Evolutionary conservation across 2,113 vertebrate genomes (phyloP).

Genomic region (Mixornis gularis): DNA sequence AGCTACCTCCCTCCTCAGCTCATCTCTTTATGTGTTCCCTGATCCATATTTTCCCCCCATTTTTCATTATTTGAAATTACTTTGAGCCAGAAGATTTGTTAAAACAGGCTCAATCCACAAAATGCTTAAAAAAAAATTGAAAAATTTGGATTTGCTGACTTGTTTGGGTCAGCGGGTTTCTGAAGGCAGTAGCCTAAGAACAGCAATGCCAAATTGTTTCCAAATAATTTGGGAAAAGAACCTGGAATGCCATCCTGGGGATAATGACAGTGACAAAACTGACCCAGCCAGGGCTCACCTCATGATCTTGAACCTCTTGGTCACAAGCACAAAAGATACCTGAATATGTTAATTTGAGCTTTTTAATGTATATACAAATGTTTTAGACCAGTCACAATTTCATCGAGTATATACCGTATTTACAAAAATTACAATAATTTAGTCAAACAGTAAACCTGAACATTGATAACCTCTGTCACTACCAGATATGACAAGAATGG

Average conservation of each 20-base stretch:
- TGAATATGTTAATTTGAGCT: conserved; percentile 55
- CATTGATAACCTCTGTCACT: conserved; percentile 70
- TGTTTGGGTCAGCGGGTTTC: background rate
- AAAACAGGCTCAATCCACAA: background rate
- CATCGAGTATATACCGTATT: conserved; percentile 72
- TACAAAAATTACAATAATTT: conserved; percentile 79
- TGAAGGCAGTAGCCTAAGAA: fast-evolving
- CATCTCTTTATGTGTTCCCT: fast-evolving
- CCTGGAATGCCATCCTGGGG: background rate
- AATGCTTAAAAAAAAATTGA: background rate
- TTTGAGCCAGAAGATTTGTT: background rate
- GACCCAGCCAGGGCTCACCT: no score
- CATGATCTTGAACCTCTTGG: no score
- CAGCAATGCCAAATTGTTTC: background rate
- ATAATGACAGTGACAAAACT: background rate
- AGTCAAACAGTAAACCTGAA: conserved; percentile 68
- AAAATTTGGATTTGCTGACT: fast-evolving
- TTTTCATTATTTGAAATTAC: background rate
- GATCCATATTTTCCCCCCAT: fast-evolving
- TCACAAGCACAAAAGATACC: conserved; percentile 23
- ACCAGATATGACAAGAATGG: conserved; percentile 63
- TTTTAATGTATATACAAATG: conserved; percentile 81
- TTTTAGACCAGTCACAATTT: conserved; percentile 74
- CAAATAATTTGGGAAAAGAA: background rate
- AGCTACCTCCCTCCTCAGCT: background rate